Evolutionary conservation across 2,113 vertebrate genomes (phyloP), one percentile per base, ranked within the genome.

Genomic region (Motacilla tschutschensis): DNA sequence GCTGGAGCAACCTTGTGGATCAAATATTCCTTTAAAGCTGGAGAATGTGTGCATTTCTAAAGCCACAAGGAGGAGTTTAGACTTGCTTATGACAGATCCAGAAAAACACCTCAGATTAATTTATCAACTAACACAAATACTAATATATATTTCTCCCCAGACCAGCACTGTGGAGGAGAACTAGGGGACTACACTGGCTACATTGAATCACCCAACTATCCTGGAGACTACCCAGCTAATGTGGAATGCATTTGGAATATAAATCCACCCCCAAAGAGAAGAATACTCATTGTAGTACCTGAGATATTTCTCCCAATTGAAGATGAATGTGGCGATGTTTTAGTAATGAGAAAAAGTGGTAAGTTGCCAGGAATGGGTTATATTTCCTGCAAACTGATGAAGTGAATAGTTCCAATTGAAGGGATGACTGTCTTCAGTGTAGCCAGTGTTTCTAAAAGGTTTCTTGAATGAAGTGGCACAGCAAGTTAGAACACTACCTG

Each of bases 301-400:
- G 97, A 98, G 91, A 98, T 98, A 90, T 98, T 98, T 83, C 96
- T 98, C 50, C 97, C 97, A 15, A 97, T 97, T 12, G 97, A 98
- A 89, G 97, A 98, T 20, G 97, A 97, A 75, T 98, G 97, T 3
- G 97, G 97, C 0, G 97, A 98, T 29, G 97, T 97, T 84, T 92
- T 98, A 90, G 97, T 98, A 41, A 98, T 98, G 97, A 96, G 97
- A 47, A 98, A 98, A 95, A 98, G 97, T 9, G 97, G 97, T 98
- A 86, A 40, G 96, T 79, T 79, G 36, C 8, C 31, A 46, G 12
- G 14, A 19, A 3, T 21, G 48, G 35, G n/a, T 63, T 70, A 8
- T 36, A 59, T 65, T 87, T 48, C n/a, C 10, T 51, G 40, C n/a
- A 63, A 69, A 58, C 16, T 8, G 31, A n/a, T 44, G 12, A 13